Percentiles rank a stretch among this genome's conserved stretches.
These are phyloP conservation scores for Rambutsinella grinnellia DNA, from an alignment of 2,888 invertebrate species.

Conservation along the genomic window DNA sequence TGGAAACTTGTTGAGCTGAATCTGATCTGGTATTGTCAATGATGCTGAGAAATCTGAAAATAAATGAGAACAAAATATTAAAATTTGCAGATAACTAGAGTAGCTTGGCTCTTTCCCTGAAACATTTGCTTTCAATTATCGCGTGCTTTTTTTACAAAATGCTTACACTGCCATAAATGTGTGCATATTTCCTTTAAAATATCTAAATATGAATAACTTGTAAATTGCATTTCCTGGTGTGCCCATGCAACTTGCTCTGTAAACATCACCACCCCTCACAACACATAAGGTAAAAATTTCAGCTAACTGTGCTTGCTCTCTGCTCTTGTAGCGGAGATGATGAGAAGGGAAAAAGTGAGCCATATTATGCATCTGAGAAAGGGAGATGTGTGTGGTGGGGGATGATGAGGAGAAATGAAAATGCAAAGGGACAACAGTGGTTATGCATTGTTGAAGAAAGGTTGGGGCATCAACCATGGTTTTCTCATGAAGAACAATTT, in stretches of 20 bases:
- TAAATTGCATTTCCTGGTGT: slow-evolving; percentile 47
- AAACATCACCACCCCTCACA: neutral
- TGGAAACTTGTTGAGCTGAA: too few relatives aligned
- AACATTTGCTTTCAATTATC: too few relatives aligned
- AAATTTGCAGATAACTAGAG: too few relatives aligned
- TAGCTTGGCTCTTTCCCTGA: too few relatives aligned
- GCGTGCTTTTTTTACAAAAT: too few relatives aligned
- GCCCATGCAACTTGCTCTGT: neutral
- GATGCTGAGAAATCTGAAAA: too few relatives aligned
- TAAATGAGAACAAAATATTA: too few relatives aligned
- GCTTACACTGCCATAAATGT: too few relatives aligned
- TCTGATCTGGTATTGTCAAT: too few relatives aligned
- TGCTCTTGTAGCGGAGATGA: slow-evolving; percentile 50
- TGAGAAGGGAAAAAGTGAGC: slow-evolving; percentile 17
- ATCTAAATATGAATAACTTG: too few relatives aligned
- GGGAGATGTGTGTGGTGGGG: neutral
- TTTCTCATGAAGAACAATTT: neutral
- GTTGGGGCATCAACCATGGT: neutral
- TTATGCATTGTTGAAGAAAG: neutral
- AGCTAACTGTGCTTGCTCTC: slow-evolving; percentile 43
- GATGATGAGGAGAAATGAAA: neutral
- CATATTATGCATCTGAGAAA: neutral
- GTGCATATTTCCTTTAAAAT: too few relatives aligned
- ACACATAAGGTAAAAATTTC: neutral
- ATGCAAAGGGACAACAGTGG: neutral